A percentile compares a stretch with the other conserved stretches of the same genome.
Evolutionary conservation across 1,140 invertebrate genomes (phyloP).

Genomic region (Lordiphosa collinella): DNA sequence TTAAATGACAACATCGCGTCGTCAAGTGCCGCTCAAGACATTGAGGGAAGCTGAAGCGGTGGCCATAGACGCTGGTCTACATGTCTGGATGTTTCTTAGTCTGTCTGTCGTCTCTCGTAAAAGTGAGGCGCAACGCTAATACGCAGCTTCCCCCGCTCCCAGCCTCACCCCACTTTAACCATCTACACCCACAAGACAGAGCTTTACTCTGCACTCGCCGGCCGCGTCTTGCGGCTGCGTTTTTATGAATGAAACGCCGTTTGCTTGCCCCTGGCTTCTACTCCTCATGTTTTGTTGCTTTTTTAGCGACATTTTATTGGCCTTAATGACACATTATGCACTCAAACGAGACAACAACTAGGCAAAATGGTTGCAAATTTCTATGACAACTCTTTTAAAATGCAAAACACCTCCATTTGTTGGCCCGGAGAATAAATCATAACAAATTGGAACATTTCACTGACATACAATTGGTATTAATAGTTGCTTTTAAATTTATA

Average conservation of each 20-base stretch:
- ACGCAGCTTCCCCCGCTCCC: constrained; percentile 24
- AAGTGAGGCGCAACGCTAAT: constrained; percentile 49
- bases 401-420: constrained; percentile 1
- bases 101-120: constrained; percentile 31
- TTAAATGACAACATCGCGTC: constrained; percentile 44
- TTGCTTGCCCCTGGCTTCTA: constrained; percentile 1
- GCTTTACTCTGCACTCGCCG: not conserved
- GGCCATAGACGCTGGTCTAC: constrained; percentile 31
- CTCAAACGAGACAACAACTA: constrained; percentile 12
- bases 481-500: no score
- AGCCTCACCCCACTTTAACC: not conserved
- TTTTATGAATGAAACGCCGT: constrained; percentile 65
- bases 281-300: constrained; percentile 31
- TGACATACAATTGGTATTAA: not conserved
- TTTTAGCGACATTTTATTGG: constrained; percentile 57
- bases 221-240: constrained; percentile 29
- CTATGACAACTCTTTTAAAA: constrained; percentile 19
- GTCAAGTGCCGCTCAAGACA: constrained; percentile 54
- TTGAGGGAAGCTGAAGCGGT: constrained; percentile 58
- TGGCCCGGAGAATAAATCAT: not conserved
- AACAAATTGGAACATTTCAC: not conserved
- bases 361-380: constrained; percentile 14
- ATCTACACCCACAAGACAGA: not conserved
- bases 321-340: constrained; percentile 54
- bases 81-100: constrained; percentile 8